Percentiles rank a stretch among this genome's conserved stretches.
phyloP scores from a whole-genome alignment of 2,888 invertebrate species.

The Prenolepis imparis region DNA sequence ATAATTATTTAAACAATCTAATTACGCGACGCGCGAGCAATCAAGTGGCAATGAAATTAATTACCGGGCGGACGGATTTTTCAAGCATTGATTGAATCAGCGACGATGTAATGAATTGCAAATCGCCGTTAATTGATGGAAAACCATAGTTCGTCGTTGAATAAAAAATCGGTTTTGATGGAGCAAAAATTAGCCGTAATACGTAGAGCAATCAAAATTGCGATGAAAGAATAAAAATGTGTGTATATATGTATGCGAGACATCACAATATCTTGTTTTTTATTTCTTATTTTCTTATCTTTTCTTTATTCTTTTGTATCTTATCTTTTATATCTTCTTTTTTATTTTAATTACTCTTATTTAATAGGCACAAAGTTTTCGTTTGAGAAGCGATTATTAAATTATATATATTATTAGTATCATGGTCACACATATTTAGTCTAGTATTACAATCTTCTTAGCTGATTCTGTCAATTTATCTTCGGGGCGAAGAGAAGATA shows the following conservation, averaged over 20 bases:
- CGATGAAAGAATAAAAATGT: not conserved
- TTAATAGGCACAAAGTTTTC: not conserved
- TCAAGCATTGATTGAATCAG: conserved; percentile 21
- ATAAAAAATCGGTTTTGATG: not conserved
- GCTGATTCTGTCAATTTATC: not conserved
- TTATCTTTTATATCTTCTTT: not conserved
- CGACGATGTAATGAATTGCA: not conserved
- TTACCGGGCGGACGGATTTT: conserved; percentile 1
- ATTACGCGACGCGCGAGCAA: conserved; percentile 11
- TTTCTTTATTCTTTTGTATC: not conserved
- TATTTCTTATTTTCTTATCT: not conserved
- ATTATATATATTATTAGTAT: not conserved
- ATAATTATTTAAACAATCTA: conserved; percentile 34
- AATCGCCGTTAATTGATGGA: conserved; percentile 6
- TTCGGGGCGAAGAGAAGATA: not conserved
- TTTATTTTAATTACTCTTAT: not conserved
- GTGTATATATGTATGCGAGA: not conserved
- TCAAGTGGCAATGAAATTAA: conserved; percentile 9
- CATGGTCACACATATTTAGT: no score
- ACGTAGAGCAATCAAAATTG: not conserved
- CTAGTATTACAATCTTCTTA: not conserved
- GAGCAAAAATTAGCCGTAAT: not conserved
- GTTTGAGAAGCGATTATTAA: not conserved
- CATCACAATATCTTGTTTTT: not conserved
- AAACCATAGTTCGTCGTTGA: conserved; percentile 1